Evolutionary conservation across 2,113 vertebrate species (phyloP).

Genomic region (Zosterops hypoxanthus): DNA sequence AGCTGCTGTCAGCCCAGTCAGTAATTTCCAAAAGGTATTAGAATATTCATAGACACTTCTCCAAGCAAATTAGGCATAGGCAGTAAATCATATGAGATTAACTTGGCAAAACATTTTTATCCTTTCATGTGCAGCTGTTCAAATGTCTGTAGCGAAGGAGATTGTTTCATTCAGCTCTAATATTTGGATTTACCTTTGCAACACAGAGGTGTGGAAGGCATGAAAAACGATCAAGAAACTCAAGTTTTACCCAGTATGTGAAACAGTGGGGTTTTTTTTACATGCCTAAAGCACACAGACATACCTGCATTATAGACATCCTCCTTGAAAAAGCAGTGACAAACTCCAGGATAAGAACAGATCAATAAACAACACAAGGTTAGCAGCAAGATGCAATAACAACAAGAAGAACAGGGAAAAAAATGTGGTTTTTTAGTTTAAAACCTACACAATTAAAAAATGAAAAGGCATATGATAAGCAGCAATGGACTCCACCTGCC

Average conservation of each 20-base stretch:
- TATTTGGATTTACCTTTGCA: slow-evolving; percentile 10
- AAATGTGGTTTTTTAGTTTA: not conserved
- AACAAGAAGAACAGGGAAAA: not conserved
- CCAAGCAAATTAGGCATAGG: slow-evolving; percentile 39
- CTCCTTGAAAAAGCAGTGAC: not conserved
- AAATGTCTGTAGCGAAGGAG: not conserved
- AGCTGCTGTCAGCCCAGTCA: not conserved
- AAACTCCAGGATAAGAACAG: not conserved
- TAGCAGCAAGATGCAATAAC: not conserved
- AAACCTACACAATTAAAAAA: not conserved
- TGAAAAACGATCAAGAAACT: not conserved
- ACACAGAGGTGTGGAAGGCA: not conserved
- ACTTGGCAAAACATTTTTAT: slow-evolving; percentile 48
- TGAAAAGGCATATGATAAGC: not conserved
- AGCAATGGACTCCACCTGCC: not conserved
- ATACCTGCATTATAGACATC: not conserved
- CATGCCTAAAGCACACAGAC: not conserved
- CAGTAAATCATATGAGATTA: slow-evolving; percentile 61
- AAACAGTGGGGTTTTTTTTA: not conserved
- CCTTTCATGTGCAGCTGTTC: slow-evolving; percentile 47
- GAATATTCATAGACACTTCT: slow-evolving; percentile 45
- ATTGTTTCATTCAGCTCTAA: not conserved
- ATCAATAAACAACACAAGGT: not conserved
- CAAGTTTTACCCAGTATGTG: not conserved
- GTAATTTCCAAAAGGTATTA: slow-evolving; percentile 40